Evolutionary conservation across 2,797 vertebrate genomes (phyloP), one percentile per base, ranked within the genome.

Genomic region (Chromis chromis): DNA sequence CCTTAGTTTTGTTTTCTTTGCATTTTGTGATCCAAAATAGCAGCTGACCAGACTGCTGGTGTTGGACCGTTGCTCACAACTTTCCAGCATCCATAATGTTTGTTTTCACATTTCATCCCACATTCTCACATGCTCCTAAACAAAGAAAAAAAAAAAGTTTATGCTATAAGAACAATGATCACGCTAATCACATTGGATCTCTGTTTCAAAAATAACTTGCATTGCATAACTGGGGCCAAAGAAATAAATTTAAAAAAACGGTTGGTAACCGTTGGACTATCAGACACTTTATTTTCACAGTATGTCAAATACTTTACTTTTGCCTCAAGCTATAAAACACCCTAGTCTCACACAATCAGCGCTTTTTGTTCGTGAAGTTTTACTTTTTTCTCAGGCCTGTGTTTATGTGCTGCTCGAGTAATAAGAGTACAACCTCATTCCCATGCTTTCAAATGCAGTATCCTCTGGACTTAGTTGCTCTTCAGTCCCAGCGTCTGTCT

Each of bases 51-150:
- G 7, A 60, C 44, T 61, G 8, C 44, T 39, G 24, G 50, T 64
- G 33, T 42, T 1, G 17, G 13, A 42, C 14, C 14, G 40, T 42
- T 17, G 13, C 31, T 46, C 50, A 40, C 16, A 58, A 25, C n/a
- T 5, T 40, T 55, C 17, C 31, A 17, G 12, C 25, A 31, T 66
- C 44, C 52, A 21, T 8, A 59, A 44, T 69, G 19, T 71, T 81
- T 68, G n/a, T 62, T 64, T 64, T 40, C 6, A 27, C 9, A 58
- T 53, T 53, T 56, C 3, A 9, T 71, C 53, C 13, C 2, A n/a
- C 52, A 19, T 54, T 36, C 72, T 27, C 72, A 50, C 56, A 28
- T 22, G 17, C 19, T 48, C 28, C 31, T 31, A 42, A 72, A 59
- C 48, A 54, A n/a, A 49, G 46, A 14, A 53, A 16, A 27, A 74